Evolutionary conservation across 2,888 invertebrate species (phyloP), one percentile per base, ranked within the genome.

Genomic region (Meiosimyza platycephala): DNA sequence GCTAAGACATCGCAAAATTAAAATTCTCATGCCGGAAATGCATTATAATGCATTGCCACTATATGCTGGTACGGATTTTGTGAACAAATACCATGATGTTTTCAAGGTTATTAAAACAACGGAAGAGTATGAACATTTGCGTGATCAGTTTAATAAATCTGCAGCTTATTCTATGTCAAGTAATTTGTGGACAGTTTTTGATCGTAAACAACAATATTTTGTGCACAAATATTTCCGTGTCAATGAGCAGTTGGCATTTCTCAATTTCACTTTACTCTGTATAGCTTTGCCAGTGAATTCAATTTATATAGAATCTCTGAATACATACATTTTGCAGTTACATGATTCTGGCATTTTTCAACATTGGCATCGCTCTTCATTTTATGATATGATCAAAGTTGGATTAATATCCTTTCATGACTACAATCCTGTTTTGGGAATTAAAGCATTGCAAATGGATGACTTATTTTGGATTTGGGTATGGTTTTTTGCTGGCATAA

Each of bases 301-400:
- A 3, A 64, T 71, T 6, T 71, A 54, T 63, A 48, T 16, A 12
- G 64, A 64, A 48, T 54, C 63, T 13, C 28, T 71, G 1, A 71
- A 71, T 64, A 15, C 40, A 1, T 71, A 48, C 50, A 71, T 71
- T 11, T 7, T 28, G n/a, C 18, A 71, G 11, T 22, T 71, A 48
- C 48, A 47, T 6, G 54, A 62, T 3, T 33, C 64, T 1, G 71
- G 71, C 28, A 71, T 64, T 6, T 55, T 71, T 13, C 16, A 71
- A n/a, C 22, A 64, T 40, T 71, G 71, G 71, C 63, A 28, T 50
- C 9, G 22, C 7, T 57, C 33, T 6, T 64, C 71, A 1, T 71
- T 71, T n/a, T 71, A 18, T 18, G 71, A 71, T 16, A 71, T 71
- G 71, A 63, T 71, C 3, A 13, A 51, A n/a, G 64, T 63, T 0